phyloP scores from a whole-genome alignment of 2,113 vertebrate species.

The Thamnophis sirtalis region DNA sequence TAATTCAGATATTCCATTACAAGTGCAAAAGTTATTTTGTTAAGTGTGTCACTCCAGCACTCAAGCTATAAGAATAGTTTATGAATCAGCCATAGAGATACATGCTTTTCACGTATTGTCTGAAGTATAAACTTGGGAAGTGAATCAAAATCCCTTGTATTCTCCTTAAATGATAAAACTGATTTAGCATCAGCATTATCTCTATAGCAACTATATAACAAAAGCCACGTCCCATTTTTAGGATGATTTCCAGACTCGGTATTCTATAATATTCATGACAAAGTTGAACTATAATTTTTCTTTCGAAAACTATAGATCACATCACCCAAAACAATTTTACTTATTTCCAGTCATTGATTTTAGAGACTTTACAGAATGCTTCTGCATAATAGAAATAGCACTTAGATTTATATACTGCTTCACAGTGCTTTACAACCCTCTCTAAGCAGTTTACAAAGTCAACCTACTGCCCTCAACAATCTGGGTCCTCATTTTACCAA shows the following conservation, averaged over 20 bases:
- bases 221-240: neutral
- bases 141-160: neutral
- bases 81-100: neutral
- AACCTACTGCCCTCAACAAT: too few species aligned
- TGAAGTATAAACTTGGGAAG: neutral
- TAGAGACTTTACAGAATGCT: constrained; percentile 30
- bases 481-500: too few species aligned
- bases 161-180: neutral
- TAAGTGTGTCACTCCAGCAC: neutral
- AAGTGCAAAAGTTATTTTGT: neutral
- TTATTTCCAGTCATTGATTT: constrained; percentile 33
- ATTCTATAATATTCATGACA: neutral
- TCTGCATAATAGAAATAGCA: neutral
- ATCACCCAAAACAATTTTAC: neutral
- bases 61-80: neutral
- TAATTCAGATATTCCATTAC: neutral
- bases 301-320: constrained; percentile 7
- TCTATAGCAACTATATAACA: neutral
- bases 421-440: too few species aligned
- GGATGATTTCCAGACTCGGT: neutral
- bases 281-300: constrained; percentile 7
- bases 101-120: neutral
- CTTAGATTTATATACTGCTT: too few species aligned
- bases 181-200: neutral
- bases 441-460: too few species aligned